phyloP scores from a whole-genome alignment of 2,888 invertebrate genomes.

The Tetranychus truncatus region DNA sequence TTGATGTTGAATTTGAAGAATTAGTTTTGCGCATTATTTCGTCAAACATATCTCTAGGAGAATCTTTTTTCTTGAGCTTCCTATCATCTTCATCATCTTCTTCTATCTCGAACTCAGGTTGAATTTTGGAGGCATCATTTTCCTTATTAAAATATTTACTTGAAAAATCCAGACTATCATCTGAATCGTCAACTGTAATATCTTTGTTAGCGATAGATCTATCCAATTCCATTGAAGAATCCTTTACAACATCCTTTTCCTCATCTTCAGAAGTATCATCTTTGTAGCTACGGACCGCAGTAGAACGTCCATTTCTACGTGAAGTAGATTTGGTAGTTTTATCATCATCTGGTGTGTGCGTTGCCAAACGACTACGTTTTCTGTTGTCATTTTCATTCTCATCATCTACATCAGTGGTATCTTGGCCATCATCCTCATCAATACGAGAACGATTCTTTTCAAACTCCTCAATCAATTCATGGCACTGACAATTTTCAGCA shows the following conservation, averaged over 20 bases:
- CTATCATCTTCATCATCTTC: background rate
- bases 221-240: no score
- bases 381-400: background rate
- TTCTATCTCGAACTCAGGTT: background rate
- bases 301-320: background rate
- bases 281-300: background rate
- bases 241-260: no score
- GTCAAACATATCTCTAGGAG: background rate
- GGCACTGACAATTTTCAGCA: conserved; percentile 33
- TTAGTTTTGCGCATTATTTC: background rate
- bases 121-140: background rate
- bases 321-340: background rate
- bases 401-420: background rate
- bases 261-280: background rate
- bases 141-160: background rate
- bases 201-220: no score
- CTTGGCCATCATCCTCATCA: background rate
- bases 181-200: background rate
- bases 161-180: background rate
- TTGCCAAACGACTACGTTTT: background rate
- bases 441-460: background rate
- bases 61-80: background rate
- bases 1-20: background rate
- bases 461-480: conserved; percentile 33
- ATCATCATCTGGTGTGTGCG: background rate